Evolutionary conservation across 2,797 vertebrate species (phyloP).

Genomic region (Alcedo quadribrachys): DNA sequence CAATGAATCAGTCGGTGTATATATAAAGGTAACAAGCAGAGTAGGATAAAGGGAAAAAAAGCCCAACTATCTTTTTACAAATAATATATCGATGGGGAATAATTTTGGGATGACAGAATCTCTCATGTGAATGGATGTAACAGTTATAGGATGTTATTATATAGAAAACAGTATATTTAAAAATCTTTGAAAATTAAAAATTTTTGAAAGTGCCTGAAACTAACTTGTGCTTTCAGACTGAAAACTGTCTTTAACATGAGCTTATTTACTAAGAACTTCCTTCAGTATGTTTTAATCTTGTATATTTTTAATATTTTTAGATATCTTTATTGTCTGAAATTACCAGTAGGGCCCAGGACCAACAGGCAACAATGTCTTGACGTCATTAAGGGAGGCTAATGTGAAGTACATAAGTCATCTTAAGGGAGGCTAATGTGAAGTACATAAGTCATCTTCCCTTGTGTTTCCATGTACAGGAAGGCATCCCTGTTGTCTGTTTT

Average conservation of each 20-base stretch:
- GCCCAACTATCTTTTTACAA: accelerated
- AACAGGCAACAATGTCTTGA: not conserved
- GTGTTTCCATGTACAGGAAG: not conserved
- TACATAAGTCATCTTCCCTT: not conserved
- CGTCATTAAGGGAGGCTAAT: not conserved
- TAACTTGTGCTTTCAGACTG: not conserved
- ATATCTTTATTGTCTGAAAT: not conserved
- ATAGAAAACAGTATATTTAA: not conserved
- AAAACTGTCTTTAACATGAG: not conserved
- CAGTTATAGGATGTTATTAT: not conserved
- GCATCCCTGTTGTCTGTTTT: not conserved
- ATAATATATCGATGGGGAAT: not conserved
- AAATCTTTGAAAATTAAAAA: not conserved
- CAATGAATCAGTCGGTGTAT: not conserved
- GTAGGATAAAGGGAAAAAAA: not conserved
- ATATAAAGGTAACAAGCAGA: not conserved
- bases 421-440: not conserved
- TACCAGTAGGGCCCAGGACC: not conserved
- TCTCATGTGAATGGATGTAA: not conserved
- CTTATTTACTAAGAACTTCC: not conserved
- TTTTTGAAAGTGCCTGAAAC: not conserved
- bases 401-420: not conserved
- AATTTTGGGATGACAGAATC: not conserved
- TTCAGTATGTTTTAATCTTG: not conserved
- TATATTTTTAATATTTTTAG: not conserved